Evolutionary conservation across 2,888 invertebrate species (phyloP).

Genomic region (Archips xylosteana): DNA sequence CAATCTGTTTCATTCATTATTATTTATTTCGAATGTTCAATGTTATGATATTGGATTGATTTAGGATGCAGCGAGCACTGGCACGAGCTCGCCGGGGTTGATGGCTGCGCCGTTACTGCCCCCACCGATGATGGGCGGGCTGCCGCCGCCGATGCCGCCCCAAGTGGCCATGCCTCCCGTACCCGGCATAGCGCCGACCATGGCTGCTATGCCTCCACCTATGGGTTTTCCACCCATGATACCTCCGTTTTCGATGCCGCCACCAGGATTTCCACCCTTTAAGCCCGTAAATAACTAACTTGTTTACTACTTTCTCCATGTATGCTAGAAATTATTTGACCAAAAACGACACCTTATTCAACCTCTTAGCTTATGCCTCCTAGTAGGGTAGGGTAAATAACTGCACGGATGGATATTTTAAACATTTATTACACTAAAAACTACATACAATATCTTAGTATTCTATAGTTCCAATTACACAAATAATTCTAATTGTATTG

Average conservation of each 20-base stretch:
- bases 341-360: too few species aligned
- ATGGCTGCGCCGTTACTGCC: conserved; percentile 68
- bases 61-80: conserved; percentile 70
- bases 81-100: conserved; percentile 75
- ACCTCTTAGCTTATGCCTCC: too few species aligned
- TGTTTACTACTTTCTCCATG: not conserved
- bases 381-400: too few species aligned
- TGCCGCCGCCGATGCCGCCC: conserved; percentile 82
- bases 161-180: conserved; percentile 82
- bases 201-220: conserved; percentile 76
- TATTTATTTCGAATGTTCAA: not conserved
- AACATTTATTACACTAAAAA: too few species aligned
- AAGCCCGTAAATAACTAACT: conserved; percentile 63
- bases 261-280: conserved; percentile 89
- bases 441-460: too few species aligned
- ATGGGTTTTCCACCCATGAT: conserved; percentile 87
- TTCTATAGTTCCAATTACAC: too few species aligned
- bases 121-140: conserved; percentile 74
- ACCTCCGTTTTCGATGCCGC: conserved; percentile 91
- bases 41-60: conserved; percentile 29
- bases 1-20: not conserved
- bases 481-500: too few species aligned
- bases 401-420: too few species aligned
- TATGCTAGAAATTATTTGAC: too few species aligned
- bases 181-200: conserved; percentile 75